A percentile compares a stretch with the other conserved stretches of the same genome.
Evolutionary conservation across 2,797 vertebrate genomes (phyloP).

Genomic region (Rhinatrema bivittatum): DNA sequence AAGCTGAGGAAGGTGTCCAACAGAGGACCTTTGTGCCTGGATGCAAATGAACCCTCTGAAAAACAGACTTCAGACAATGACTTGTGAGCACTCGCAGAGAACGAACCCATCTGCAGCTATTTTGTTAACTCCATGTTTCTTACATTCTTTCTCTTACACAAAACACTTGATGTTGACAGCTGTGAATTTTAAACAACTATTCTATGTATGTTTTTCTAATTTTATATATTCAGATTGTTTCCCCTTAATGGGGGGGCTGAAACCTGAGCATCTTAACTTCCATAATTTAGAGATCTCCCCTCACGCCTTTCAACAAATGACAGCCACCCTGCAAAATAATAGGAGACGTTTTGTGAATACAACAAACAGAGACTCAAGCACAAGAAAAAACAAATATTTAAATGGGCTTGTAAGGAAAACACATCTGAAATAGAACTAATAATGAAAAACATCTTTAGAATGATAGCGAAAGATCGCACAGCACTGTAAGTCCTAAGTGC

Average conservation of each 20-base stretch:
- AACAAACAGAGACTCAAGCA: slow-evolving; percentile 32
- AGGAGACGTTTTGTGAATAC: slow-evolving; percentile 49
- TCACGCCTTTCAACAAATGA: slow-evolving; percentile 67
- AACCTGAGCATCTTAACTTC: slow-evolving; percentile 28
- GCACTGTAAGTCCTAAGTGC: too few relatives aligned
- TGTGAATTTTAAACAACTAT: slow-evolving; percentile 56
- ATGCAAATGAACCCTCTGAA: slow-evolving; percentile 71
- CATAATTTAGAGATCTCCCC: slow-evolving; percentile 71
- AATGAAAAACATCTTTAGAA: too few relatives aligned
- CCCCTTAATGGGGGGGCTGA: slow-evolving; percentile 9
- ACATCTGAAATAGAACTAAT: too few relatives aligned
- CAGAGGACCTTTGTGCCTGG: slow-evolving; percentile 58
- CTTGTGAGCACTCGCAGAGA: slow-evolving; percentile 21
- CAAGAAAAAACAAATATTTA: too few relatives aligned
- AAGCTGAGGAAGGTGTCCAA: slow-evolving; percentile 51
- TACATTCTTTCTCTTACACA: slow-evolving; percentile 42
- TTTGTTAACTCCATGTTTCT: slow-evolving; percentile 44
- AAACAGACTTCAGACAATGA: slow-evolving; percentile 43
- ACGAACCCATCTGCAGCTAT: slow-evolving; percentile 45
- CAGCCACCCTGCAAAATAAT: slow-evolving; percentile 54
- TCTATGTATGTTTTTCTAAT: slow-evolving; percentile 65
- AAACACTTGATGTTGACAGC: slow-evolving; percentile 50
- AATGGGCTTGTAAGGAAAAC: too few relatives aligned
- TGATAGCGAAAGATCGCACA: too few relatives aligned
- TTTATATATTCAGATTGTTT: slow-evolving; percentile 48